These are phyloP conservation scores for Linnaemya vulpina DNA, from an alignment of 2,888 invertebrate genomes.

Conservation along the genomic window DNA sequence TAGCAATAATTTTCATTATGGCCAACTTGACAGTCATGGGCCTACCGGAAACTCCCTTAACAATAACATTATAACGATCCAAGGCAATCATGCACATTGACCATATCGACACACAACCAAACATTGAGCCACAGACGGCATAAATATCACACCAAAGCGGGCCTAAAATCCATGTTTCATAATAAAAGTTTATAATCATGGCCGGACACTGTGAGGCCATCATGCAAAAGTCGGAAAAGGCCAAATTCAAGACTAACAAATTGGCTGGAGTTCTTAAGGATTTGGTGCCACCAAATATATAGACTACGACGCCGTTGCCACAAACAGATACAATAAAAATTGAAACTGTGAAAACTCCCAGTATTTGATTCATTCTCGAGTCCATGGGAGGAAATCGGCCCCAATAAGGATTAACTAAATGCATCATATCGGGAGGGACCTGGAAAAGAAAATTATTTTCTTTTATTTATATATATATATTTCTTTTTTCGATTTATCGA, in stretches of 20 bases:
- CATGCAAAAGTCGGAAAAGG: constrained; percentile 86
- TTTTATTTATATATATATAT: not conserved
- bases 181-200: constrained; percentile 86
- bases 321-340: constrained; percentile 84
- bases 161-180: constrained; percentile 86
- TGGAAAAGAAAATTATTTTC: constrained; percentile 72
- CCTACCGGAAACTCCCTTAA: constrained; percentile 87
- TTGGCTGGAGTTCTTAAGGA: constrained; percentile 85
- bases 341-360: constrained; percentile 85
- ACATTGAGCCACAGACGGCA: constrained; percentile 87
- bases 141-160: constrained; percentile 85
- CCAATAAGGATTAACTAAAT: constrained; percentile 86
- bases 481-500: not conserved
- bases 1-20: constrained; percentile 83
- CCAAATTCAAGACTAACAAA: constrained; percentile 86
- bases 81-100: constrained; percentile 95
- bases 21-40: constrained; percentile 84
- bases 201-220: constrained; percentile 85
- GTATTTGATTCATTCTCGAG: constrained; percentile 84
- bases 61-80: constrained; percentile 95
- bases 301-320: constrained; percentile 83
- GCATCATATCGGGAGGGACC: constrained; percentile 87
- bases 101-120: constrained; percentile 94
- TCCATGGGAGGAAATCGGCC: constrained; percentile 84
- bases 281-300: constrained; percentile 87